Evolutionary conservation across 2,888 invertebrate genomes (phyloP).

Genomic region (Cephalotes varians): DNA sequence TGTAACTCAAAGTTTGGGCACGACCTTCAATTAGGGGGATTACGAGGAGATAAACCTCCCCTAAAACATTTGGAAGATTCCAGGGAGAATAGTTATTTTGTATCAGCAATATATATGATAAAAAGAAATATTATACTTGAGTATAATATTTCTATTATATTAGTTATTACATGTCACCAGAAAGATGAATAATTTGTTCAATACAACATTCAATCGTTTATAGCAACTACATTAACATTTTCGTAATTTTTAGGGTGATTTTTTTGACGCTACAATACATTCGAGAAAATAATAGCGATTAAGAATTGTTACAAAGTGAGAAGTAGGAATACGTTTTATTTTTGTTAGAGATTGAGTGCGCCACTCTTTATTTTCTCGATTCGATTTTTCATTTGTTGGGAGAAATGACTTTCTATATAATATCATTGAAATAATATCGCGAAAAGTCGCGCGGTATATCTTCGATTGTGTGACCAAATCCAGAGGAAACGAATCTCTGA

Average conservation of each 20-base stretch:
- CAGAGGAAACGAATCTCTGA: constrained; percentile 2
- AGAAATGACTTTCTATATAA: constrained; percentile 26
- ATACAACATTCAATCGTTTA: background rate
- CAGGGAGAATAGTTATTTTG: constrained; percentile 4
- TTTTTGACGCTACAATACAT: background rate
- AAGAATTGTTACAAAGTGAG: background rate
- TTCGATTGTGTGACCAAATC: constrained; percentile 31
- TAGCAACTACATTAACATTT: background rate
- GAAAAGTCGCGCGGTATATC: background rate
- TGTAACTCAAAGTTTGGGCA: constrained; percentile 33
- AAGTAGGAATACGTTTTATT: background rate
- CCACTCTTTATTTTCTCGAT: background rate
- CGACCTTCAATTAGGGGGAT: constrained; percentile 42
- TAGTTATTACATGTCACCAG: background rate
- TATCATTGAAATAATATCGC: constrained; percentile 24
- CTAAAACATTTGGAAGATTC: constrained; percentile 27
- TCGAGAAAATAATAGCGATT: background rate
- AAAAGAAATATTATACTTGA: background rate
- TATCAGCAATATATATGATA: background rate
- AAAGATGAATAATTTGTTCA: background rate
- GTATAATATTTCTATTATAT: background rate
- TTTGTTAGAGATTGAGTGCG: background rate
- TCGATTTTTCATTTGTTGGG: background rate
- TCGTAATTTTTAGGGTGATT: background rate
- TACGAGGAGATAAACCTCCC: constrained; percentile 6